Base-by-base conservation (phyloP, 2,797 vertebrate species). In the Melanotaenia nigrans region DNA sequence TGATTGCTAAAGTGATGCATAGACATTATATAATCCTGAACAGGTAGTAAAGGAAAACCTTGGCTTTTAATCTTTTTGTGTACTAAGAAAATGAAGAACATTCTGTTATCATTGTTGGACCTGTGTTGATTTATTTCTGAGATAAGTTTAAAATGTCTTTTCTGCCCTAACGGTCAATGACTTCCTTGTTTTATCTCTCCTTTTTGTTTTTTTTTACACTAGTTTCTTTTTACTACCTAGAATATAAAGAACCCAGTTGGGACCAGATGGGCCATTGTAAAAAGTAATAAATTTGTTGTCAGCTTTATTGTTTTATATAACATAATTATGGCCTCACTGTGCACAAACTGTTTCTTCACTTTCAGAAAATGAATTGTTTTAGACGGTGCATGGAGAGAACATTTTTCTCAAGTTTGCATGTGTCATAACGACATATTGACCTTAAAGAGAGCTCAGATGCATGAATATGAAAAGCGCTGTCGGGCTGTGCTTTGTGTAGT, bases 231-330 rank as follows among this genome's bases (percentile, higher is more conserved):
- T 32, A 49, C 18, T 4, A 16, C 20, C 22, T 4, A 30, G 25
- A 8, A 16, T 47, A 16, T 57, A 47, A 60, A 65, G 61, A 22
- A 13, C 61, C 64, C 18, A 32, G 38, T 42, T 36, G 47, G 69
- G 61, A 77, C 71, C 79, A 87, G 80, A 90, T 89, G 84, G 79
- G 49, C 68, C 1, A 3, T 71, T 83, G 78, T 71, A 77, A 49
- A 77, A 74, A 65, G 75, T 73, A 69, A 82, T 83, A 66, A 2
- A 78, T 76, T 59, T 66, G 59, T 82, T 75, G 49, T 79, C 9
- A 18, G 36, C 66, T 80, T 61, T 69, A 83, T 78, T 81, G 73
- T 58, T 84, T 88, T 77, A 67, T 77, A 79, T 79, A 64, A 78
- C 75, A 55, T 60, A 69, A 79, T 73, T 81, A 73, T 69, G 56